Evolutionary conservation across 2,888 invertebrate species (phyloP), one percentile per base, ranked within the genome.

Genomic region (Autographa gamma): DNA sequence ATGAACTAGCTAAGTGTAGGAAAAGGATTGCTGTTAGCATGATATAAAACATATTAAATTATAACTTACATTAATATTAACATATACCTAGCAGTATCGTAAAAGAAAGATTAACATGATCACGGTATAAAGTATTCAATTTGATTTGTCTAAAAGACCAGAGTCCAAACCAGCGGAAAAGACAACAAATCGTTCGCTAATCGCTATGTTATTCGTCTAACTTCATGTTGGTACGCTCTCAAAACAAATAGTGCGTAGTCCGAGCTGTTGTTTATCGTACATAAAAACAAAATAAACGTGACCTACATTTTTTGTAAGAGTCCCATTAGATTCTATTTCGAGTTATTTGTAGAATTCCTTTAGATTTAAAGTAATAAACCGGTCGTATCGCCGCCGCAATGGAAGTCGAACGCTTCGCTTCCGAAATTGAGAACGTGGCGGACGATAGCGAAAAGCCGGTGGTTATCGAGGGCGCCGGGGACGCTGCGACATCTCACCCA

Each of bases 351-450:
- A 73, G 71, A 65, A 62, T 64, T 67, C 70, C 13, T 63, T 64
- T 58, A 75, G 63, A 64, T 69, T 74, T 71, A 59, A 52, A 54
- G 31, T 62, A 69, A 52, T 34, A 71, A 73, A 71, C 61, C 84
- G 80, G 82, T 85, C 79, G 83, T 74, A 78, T 69, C 82, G 78
- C 82, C 87, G 89, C 89, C 90, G 90, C 87, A 85, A 96, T 96
- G 96, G 96, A 96, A 91, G 94, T 94, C 86, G 95, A 95, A 83
- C 91, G 89, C 80, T 87, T 91, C 85, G 91, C 88, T 88, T 91
- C 93, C 88, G 95, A 95, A 83, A 84, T 91, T 75, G 95, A 93
- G 93, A 96, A 95, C 95, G 95, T 95, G 95, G 95, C 94, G 90
- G 92, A 89, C 66, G 91, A 74, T 60, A 79, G 80, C 71, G 92